Conservation (phyloP, 2,888 invertebrate species). For the Nymphalis urticae region DNA sequence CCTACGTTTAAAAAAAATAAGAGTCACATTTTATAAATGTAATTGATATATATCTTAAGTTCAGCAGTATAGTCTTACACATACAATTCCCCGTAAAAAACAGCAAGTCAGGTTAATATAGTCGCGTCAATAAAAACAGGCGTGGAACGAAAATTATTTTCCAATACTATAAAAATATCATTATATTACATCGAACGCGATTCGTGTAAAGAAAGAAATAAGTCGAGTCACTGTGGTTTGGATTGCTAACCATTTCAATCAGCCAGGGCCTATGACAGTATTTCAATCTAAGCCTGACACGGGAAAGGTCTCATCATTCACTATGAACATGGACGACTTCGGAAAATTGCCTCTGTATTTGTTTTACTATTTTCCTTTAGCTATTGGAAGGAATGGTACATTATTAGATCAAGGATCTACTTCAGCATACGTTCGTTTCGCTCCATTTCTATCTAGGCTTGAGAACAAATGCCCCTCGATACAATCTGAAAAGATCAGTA, state of each 20-base stretch:
- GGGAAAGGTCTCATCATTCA: constrained; percentile 27
- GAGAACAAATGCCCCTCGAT: constrained; percentile 7
- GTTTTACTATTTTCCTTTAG: constrained; percentile 29
- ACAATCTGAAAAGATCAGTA: not conserved
- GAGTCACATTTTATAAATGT: no score
- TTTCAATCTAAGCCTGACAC: constrained; percentile 30
- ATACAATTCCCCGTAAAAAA: not conserved
- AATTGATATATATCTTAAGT: no score
- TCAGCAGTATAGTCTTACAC: no score
- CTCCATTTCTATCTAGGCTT: constrained; percentile 12
- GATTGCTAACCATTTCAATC: constrained; percentile 25
- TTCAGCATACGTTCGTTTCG: constrained; percentile 13
- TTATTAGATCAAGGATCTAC: constrained; percentile 21
- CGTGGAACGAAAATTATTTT: not conserved
- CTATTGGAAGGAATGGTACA: constrained; percentile 13
- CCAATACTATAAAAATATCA: not conserved
- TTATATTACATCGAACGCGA: not conserved
- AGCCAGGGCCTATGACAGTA: constrained; percentile 22
- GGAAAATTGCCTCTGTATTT: constrained; percentile 28
- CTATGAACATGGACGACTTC: constrained; percentile 21
- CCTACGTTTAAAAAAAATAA: no score
- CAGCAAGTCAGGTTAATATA: not conserved
- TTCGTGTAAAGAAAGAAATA: constrained; percentile 8
- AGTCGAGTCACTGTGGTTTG: constrained; percentile 9
- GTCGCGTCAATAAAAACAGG: not conserved